phyloP scores from a whole-genome alignment of 2,113 vertebrate genomes.

The Tapirus terrestris region DNA sequence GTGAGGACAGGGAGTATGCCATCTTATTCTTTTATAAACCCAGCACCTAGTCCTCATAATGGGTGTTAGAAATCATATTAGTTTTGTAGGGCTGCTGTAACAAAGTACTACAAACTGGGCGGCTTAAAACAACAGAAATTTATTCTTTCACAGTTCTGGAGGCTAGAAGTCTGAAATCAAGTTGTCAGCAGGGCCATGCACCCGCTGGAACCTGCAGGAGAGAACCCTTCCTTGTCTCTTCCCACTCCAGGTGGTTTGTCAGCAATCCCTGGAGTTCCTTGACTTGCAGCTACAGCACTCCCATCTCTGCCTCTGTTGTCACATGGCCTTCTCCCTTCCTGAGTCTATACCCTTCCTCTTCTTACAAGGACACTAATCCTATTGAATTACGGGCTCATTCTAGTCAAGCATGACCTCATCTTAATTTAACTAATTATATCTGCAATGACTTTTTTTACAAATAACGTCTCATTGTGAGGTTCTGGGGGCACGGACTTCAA shows the following conservation, averaged over 20 bases:
- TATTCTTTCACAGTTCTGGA: background rate
- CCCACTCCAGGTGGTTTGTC: background rate
- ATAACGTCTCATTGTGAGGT: background rate
- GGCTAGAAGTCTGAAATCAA: background rate
- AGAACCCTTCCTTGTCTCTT: fast-evolving
- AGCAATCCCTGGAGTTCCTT: background rate
- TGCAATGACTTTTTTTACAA: background rate
- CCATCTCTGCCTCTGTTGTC: background rate
- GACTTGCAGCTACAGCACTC: background rate
- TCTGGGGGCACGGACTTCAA: background rate
- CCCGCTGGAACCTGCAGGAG: background rate
- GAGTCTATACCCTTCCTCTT: background rate
- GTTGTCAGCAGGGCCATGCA: background rate
- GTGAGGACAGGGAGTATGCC: background rate
- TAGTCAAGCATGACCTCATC: background rate
- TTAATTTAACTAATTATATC: background rate
- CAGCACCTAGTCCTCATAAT: too few species aligned
- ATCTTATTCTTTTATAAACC: background rate
- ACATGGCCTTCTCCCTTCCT: fast-evolving
- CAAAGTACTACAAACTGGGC: background rate
- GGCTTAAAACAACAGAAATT: background rate
- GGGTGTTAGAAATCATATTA: too few species aligned
- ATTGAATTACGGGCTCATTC: background rate
- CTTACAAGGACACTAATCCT: background rate
- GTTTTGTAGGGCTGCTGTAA: background rate